These are phyloP conservation scores for Delichon dasypus DNA, from an alignment of 2,797 vertebrate species.

Conservation along the genomic window DNA sequence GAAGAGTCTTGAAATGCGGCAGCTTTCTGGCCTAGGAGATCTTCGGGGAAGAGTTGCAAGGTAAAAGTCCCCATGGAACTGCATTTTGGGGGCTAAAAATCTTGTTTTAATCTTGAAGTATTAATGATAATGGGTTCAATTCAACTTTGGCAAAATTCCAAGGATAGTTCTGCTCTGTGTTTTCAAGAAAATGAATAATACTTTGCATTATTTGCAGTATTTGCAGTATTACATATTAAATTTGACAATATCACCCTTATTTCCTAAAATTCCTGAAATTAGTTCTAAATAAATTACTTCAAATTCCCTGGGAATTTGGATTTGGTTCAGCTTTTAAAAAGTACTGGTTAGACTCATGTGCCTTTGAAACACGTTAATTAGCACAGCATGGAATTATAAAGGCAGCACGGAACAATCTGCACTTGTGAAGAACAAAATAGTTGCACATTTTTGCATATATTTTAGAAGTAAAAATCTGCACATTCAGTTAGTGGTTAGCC, in stretches of 20 bases:
- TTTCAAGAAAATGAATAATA: constrained; percentile 10
- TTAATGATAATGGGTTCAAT: background rate
- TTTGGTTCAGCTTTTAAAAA: constrained; percentile 16
- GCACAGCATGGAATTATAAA: constrained; percentile 21
- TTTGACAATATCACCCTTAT: background rate
- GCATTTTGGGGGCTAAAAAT: background rate
- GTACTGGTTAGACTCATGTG: background rate
- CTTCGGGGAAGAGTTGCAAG: constrained; percentile 79
- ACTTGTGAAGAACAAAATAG: constrained; percentile 29
- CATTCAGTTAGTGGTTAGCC: background rate
- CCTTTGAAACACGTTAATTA: constrained; percentile 32
- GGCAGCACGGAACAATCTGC: background rate
- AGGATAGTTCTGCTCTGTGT: background rate
- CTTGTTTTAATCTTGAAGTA: background rate
- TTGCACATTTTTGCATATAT: constrained; percentile 4
- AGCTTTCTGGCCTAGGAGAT: constrained; percentile 78
- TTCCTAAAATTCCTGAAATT: background rate
- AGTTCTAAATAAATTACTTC: background rate
- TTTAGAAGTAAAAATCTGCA: constrained; percentile 7
- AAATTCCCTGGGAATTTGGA: background rate
- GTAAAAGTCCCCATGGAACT: constrained; percentile 33
- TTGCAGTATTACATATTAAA: background rate
- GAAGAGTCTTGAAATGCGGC: constrained; percentile 79
- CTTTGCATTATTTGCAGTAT: background rate
- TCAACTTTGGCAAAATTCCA: constrained; percentile 34